phyloP scores from a whole-genome alignment of 2,888 invertebrate genomes.

The Leptopilina myrica region DNA sequence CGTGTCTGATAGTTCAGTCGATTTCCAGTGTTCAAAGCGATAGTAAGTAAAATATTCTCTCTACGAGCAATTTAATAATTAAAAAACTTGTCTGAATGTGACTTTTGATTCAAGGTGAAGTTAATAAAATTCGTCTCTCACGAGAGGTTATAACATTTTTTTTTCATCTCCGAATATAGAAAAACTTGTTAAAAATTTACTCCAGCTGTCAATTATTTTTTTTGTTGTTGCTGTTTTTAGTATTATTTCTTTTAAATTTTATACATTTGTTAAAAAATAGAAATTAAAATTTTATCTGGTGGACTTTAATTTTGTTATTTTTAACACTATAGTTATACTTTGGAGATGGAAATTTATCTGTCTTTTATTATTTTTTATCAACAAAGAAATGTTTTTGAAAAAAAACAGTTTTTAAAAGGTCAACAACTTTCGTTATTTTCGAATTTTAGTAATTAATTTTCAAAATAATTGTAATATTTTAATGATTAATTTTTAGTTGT shows the following conservation, averaged over 20 bases:
- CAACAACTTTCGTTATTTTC: too few species aligned
- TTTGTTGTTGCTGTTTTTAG: neutral
- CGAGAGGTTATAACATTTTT: slow-evolving; percentile 5
- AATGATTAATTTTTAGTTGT: too few species aligned
- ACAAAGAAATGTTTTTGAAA: too few species aligned
- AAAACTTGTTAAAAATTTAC: neutral
- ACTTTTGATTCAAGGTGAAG: slow-evolving; percentile 18
- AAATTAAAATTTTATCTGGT: too few species aligned
- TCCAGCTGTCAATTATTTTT: neutral
- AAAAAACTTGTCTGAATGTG: neutral
- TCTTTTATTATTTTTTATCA: too few species aligned
- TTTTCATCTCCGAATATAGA: neutral
- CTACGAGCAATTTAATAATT: neutral
- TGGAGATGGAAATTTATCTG: too few species aligned
- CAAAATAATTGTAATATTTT: too few species aligned
- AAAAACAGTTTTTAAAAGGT: too few species aligned
- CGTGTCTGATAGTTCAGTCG: slow-evolving; percentile 16
- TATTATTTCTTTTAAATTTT: neutral
- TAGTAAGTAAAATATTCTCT: neutral
- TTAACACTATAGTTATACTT: too few species aligned
- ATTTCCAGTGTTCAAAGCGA: slow-evolving; percentile 6
- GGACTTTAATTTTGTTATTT: too few species aligned
- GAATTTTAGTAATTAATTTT: too few species aligned
- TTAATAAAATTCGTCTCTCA: slow-evolving; percentile 5
- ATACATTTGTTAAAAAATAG: too few species aligned